Base-by-base conservation (phyloP, 2,113 vertebrate species). In the Jaculus jaculus region DNA sequence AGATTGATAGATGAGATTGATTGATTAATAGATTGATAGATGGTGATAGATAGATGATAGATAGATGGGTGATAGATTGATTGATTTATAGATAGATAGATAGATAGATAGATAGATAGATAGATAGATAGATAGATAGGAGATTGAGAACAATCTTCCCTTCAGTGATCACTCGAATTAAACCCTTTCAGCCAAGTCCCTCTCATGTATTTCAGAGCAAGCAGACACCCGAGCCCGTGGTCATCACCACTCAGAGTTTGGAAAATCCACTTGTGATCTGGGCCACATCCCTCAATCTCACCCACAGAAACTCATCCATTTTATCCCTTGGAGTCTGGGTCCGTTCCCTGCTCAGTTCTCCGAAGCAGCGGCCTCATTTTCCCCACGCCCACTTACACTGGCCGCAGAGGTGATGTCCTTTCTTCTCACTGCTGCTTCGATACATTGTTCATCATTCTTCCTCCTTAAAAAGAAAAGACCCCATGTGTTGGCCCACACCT, bases 381-480 rank as follows among this genome's bases (percentile, higher is more conserved):
- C 60, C 74, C 51, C 1, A 42, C 21, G n/a, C 2, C 28, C 80
- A 51, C 34, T 82, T 61, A 37, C 42, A 58, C 30, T 83, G 39
- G 21, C 75, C 24, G 61, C 37, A 39, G 26, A 39, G 37, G 16
- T 10, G 71, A 28, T 54, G 32, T 34, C 84, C 63, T 66, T 87
- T 37, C 69, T 89, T 83, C 65, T 93, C 5, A 1, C 51, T 71
- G 30, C 69, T 93, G 24, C 26, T 82, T 78, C 90, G 54, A 68
- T 69, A 23, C 37, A 85, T n/a, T 91, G 77, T 79, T 85, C 80
- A 89, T 78, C 34, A 61, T 85, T 93, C 28, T 87, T 90, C 13
- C 42, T 77, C 23, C 16, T 71, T 80, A 34, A 83, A 83, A 75
- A 60, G 28, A 92, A 30, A 54, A 63, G 24, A 8, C 24, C 23